A percentile compares a stretch with the other conserved stretches of the same genome.
phyloP scores from a whole-genome alignment of 2,888 invertebrate species.

The Iphiclides podalirius region DNA sequence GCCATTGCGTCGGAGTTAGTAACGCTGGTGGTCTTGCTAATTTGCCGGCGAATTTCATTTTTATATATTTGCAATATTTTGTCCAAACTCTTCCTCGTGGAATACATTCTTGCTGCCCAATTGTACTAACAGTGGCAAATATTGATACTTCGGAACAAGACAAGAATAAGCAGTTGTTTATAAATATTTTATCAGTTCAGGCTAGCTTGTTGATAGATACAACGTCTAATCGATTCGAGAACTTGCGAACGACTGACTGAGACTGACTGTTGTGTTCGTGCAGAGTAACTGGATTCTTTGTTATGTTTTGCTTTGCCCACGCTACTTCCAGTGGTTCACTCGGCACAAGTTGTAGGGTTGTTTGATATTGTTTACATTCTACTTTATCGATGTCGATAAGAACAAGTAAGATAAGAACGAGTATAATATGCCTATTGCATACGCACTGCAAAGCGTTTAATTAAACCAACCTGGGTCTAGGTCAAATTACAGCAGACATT shows the following conservation, averaged over 20 bases:
- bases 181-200: background rate
- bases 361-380: conserved; percentile 64
- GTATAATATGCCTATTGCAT: too few relatives aligned
- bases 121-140: background rate
- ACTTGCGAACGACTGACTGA: conserved; percentile 58
- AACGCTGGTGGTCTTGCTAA: conserved; percentile 81
- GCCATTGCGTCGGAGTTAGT: conserved; percentile 81
- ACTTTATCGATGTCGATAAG: conserved; percentile 39
- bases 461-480: too few relatives aligned
- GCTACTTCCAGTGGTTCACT: conserved; percentile 55
- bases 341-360: conserved; percentile 53
- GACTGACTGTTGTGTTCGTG: background rate
- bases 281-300: conserved; percentile 53
- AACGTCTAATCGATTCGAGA: conserved; percentile 49
- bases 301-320: conserved; percentile 64
- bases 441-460: too few relatives aligned
- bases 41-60: conserved; percentile 71
- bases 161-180: background rate
- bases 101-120: conserved; percentile 53
- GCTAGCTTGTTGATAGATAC: conserved; percentile 2
- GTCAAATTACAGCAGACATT: too few relatives aligned
- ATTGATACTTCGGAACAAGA: background rate
- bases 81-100: conserved; percentile 63
- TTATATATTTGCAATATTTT: conserved; percentile 62
- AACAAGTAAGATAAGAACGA: too few relatives aligned